phyloP scores from a whole-genome alignment of 2,888 invertebrate species.

The Ophion slaviceki region DNA sequence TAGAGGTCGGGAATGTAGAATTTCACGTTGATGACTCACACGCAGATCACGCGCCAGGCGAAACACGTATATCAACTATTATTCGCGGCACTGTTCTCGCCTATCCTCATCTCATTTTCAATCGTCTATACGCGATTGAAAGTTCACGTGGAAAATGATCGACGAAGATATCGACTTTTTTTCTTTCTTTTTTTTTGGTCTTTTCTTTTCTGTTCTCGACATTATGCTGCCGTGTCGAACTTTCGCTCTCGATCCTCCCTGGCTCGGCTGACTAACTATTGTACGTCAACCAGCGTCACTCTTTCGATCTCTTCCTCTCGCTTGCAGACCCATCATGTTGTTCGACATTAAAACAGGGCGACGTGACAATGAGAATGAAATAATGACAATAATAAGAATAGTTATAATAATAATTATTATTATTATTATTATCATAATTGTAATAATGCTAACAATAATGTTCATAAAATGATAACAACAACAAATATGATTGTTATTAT shows the following conservation, averaged over 20 bases:
- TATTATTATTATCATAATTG: too few species aligned
- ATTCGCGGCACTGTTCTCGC: neutral
- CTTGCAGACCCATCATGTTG: too few species aligned
- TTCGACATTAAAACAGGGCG: too few species aligned
- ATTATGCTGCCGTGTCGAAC: slow-evolving; percentile 37
- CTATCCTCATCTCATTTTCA: slow-evolving; percentile 28
- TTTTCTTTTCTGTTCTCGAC: slow-evolving; percentile 7
- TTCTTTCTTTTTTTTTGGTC: neutral
- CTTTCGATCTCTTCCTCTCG: too few species aligned
- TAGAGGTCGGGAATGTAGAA: slow-evolving; percentile 51
- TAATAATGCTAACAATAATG: too few species aligned
- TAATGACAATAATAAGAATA: too few species aligned
- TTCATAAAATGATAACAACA: too few species aligned
- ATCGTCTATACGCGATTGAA: slow-evolving; percentile 39
- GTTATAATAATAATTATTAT: too few species aligned
- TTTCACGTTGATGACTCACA: slow-evolving; percentile 55
- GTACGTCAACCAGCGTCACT: slow-evolving; percentile 21
- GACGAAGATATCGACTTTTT: slow-evolving; percentile 5
- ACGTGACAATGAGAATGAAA: too few species aligned
- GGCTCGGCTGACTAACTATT: slow-evolving; percentile 6
- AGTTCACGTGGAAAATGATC: slow-evolving; percentile 51
- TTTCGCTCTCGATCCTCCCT: slow-evolving; percentile 39
- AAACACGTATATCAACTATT: neutral
- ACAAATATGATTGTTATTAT: too few species aligned
- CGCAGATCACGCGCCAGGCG: slow-evolving; percentile 1